phyloP scores from a whole-genome alignment of 2,888 invertebrate species.

The Tridacna crocea region DNA sequence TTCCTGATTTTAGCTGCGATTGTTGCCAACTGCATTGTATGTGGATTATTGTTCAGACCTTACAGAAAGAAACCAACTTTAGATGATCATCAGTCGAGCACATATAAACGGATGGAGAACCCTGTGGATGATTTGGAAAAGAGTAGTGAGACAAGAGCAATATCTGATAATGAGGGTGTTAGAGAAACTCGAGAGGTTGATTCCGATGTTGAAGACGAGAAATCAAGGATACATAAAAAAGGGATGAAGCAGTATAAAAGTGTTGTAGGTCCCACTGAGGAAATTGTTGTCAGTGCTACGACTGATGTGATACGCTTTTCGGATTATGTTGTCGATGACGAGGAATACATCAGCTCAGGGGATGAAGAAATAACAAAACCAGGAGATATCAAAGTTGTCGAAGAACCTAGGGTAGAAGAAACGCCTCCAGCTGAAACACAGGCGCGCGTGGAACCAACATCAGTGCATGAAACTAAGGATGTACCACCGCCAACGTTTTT shows the following conservation, averaged over 20 bases:
- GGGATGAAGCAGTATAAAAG: conserved; percentile 4
- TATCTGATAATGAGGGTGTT: not conserved
- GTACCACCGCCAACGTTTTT: conserved; percentile 6
- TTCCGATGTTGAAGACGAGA: not conserved
- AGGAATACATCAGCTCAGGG: not conserved
- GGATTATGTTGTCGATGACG: conserved; percentile 5
- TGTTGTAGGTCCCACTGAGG: conserved; percentile 3
- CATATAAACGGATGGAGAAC: conserved; percentile 21
- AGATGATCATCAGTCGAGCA: conserved; percentile 3
- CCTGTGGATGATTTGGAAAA: not conserved
- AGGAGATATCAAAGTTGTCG: not conserved
- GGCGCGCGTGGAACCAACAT: not conserved
- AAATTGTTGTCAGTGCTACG: not conserved
- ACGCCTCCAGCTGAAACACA: not conserved
- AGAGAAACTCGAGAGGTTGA: not conserved
- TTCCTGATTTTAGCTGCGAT: conserved; percentile 34
- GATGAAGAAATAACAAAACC: conserved; percentile 12
- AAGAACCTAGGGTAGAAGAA: not conserved
- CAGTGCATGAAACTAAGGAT: conserved; percentile 8
- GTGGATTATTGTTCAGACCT: conserved; percentile 37
- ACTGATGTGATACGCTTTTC: not conserved
- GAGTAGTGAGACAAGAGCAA: not conserved
- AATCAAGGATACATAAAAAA: not conserved
- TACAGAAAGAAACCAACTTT: not conserved
- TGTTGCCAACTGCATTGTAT: conserved; percentile 27